Conservation (phyloP, 2,888 invertebrate genomes). For the Tenthredo notha region DNA sequence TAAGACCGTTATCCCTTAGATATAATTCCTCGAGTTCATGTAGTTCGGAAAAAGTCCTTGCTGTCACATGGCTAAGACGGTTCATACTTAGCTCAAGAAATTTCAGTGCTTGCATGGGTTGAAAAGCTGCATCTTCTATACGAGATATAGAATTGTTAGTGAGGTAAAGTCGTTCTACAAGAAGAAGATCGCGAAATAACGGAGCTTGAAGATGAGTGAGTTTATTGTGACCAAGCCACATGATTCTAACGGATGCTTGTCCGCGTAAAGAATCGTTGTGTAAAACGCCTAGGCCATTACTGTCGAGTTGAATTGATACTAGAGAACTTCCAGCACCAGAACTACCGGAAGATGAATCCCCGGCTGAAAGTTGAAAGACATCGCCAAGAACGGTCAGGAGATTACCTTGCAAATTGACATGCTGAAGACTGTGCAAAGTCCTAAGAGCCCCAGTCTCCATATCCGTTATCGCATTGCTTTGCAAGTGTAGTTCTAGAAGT, state of each 20-base stretch:
- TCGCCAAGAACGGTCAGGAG: slow-evolving; percentile 88
- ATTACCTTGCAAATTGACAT: slow-evolving; percentile 93
- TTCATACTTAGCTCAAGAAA: slow-evolving; percentile 91
- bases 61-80: slow-evolving; percentile 84
- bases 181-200: slow-evolving; percentile 88
- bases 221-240: slow-evolving; percentile 93
- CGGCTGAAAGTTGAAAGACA: slow-evolving; percentile 86
- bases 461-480: slow-evolving; percentile 89
- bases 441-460: slow-evolving; percentile 92
- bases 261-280: slow-evolving; percentile 90
- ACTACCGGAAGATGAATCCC: slow-evolving; percentile 58
- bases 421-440: slow-evolving; percentile 88
- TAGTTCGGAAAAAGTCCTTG: slow-evolving; percentile 89
- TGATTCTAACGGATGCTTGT: slow-evolving; percentile 91
- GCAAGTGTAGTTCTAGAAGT: slow-evolving; percentile 91
- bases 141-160: slow-evolving; percentile 90
- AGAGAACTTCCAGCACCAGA: slow-evolving; percentile 79
- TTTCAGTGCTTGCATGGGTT: slow-evolving; percentile 87
- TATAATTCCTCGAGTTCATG: slow-evolving; percentile 90
- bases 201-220: slow-evolving; percentile 86
- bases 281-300: slow-evolving; percentile 87
- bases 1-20: slow-evolving; percentile 87
- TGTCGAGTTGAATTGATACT: slow-evolving; percentile 90
- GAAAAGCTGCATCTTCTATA: slow-evolving; percentile 91
- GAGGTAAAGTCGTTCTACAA: slow-evolving; percentile 89